Evolutionary conservation across 2,888 invertebrate genomes (phyloP).

Genomic region (Agrilus cyanescens): DNA sequence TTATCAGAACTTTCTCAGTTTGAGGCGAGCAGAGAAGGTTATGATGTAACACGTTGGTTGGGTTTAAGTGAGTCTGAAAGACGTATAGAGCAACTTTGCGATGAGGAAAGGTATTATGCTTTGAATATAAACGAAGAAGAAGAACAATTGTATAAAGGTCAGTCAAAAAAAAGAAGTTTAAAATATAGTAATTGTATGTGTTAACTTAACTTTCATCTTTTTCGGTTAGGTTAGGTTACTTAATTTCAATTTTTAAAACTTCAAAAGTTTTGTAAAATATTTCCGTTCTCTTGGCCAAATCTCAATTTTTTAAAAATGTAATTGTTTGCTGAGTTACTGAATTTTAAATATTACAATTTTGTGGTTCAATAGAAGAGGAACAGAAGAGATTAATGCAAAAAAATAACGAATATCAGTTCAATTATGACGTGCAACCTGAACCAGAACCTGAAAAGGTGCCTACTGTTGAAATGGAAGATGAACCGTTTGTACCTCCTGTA

Average conservation of each 20-base stretch:
- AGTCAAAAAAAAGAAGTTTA: conserved; percentile 11
- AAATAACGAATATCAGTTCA: conserved; percentile 60
- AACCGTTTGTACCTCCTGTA: conserved; percentile 60
- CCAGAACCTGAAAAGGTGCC: conserved; percentile 34
- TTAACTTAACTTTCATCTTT: no score
- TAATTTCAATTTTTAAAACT: background rate
- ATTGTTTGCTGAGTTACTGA: no score
- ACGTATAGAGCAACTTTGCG: conserved; percentile 75
- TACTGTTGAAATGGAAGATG: conserved; percentile 50
- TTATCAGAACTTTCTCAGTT: conserved; percentile 71
- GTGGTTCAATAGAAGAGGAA: conserved; percentile 67
- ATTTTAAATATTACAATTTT: background rate
- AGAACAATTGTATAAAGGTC: conserved; percentile 84
- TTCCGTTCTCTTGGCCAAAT: no score
- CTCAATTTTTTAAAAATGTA: no score
- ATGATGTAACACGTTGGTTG: conserved; percentile 41
- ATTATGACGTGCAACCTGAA: conserved; percentile 51
- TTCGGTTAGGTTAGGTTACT: no score
- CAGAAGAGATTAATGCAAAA: conserved; percentile 74
- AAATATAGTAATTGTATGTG: no score
- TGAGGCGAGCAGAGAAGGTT: conserved; percentile 70
- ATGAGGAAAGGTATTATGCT: conserved; percentile 88
- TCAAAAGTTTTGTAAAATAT: no score
- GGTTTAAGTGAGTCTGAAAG: conserved; percentile 32
- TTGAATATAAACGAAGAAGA: conserved; percentile 80